phyloP scores from a whole-genome alignment of 2,113 vertebrate species.

The Caloenas nicobarica region DNA sequence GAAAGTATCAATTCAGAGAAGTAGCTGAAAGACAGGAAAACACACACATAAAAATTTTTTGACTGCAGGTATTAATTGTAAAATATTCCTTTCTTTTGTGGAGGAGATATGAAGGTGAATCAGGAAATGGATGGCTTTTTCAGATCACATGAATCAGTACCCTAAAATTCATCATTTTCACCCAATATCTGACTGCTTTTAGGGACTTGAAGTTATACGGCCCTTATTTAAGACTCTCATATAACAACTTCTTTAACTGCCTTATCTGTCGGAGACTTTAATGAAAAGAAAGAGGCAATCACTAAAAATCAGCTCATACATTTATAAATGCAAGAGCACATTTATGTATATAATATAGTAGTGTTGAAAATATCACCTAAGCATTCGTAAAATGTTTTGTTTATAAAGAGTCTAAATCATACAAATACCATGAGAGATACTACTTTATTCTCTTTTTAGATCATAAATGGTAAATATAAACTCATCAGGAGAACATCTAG shows the following conservation, averaged over 20 bases:
- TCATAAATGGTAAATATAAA: background rate
- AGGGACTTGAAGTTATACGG: background rate
- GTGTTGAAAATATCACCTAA: background rate
- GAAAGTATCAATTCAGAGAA: background rate
- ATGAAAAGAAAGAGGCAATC: background rate
- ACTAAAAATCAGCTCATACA: background rate
- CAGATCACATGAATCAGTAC: slow-evolving; percentile 76
- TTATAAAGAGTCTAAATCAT: background rate
- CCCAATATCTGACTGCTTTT: slow-evolving; percentile 12
- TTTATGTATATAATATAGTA: background rate
- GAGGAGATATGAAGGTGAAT: slow-evolving; percentile 70
- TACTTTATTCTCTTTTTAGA: background rate
- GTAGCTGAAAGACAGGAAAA: slow-evolving; percentile 37
- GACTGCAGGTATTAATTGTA: background rate
- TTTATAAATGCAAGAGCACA: background rate
- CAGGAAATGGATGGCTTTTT: slow-evolving; percentile 85
- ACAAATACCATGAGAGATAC: background rate
- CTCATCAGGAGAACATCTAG: background rate
- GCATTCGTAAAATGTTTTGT: background rate
- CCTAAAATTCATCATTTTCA: slow-evolving; percentile 79
- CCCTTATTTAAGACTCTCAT: background rate
- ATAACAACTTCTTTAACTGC: background rate
- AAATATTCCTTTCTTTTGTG: background rate
- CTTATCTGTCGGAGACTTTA: background rate
- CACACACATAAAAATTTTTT: slow-evolving; percentile 28